Base-by-base conservation (phyloP, 2,113 vertebrate genomes). In the Trichomycterus rosablanca region DNA sequence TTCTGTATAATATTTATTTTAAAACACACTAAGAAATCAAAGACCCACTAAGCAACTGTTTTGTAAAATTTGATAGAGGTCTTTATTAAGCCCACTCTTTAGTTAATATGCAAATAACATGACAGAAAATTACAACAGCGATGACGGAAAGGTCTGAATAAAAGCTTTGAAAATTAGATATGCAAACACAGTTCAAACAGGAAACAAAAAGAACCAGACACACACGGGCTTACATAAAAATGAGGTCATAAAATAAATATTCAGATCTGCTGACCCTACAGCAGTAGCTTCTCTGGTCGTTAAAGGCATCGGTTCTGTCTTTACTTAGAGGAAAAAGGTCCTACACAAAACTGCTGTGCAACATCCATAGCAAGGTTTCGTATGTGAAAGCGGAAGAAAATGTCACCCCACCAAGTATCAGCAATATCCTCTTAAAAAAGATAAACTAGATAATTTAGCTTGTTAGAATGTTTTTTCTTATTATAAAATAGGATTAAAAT, bases 161-260 rank as follows among this genome's bases (percentile, higher is more conserved):
- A 3, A 30, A 30, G 65, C 32, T 48, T 28, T 50, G 40, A 59
- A 46, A 45, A 30, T 73, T 10, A 28, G 26, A 54, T 59, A 71
- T 74, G 63, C 70, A 46, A 71, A 72, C 59, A 46, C 53, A 32
- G 22, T 61, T n/a, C n/a, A n/a, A n/a, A n/a, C n/a, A n/a, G n/a
- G n/a, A n/a, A n/a, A n/a, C n/a, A n/a, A n/a, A n/a, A n/a, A 30
- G 7, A 48, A 59, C 34, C 23, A n/a, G 39, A 44, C 24, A 44
- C 40, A 43, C 53, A 66, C 28, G 20, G 37, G 32, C 57, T 22
- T 59, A n/a, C 3, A 45, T 12, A 58, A 73, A 62, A 55, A 43
- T 67, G 66, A 61, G 58, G 45, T 67, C 44, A 44, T 75, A 68
- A 67, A 83, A 82, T 82, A 83, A 82, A 84, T 83, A 83, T 71